Evolutionary conservation across 2,888 invertebrate species (phyloP), one percentile per base, ranked within the genome.

Genomic region (Drosophila kanekoi): DNA sequence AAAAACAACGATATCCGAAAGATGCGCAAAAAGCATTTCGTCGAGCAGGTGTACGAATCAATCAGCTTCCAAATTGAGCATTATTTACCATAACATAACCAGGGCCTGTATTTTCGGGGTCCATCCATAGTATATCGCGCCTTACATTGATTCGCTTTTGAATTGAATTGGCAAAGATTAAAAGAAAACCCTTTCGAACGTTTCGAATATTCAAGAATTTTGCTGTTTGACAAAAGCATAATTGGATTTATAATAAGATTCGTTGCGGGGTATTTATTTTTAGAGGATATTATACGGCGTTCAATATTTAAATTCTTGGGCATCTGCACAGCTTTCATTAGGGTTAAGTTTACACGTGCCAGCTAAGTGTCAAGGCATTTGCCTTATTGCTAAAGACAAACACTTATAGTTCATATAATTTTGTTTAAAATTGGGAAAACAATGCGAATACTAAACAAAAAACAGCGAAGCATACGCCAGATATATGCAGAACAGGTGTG

Each of bases 31-130:
- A 75, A 80, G 28, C 72, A 80, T 79, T 79, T 77, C 61, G 47
- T 23, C 60, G 47, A 80, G 78, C 81, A 82, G 86, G 78, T 82
- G 81, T 58, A 76, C 68, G 45, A 76, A 75, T 75, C 74, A 67
- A 75, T 75, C 74, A 75, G 72, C 43, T 68, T 75, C 77, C 74
- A 76, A 75, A 75, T 75, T 54, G 60, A 72, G 57, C 72, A 76
- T 75, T 76, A 70, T 71, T 75, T 65, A 51, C 32, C 66, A 60
- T 57, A 64, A 72, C 41, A 58, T 45, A n/a, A 8, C 5, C 18
- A 59, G 13, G 28, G 8, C 8, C 28, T 20, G 14, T 49, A n/a
- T n/a, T 3, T 20, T n/a, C 11, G 2, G 5, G 35, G 2, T 18
- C 18, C 20, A 20, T 35, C n/a, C 4, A 20, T 33, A 53, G 18